phyloP scores from a whole-genome alignment of 2,888 invertebrate species.

The Trichopoda pennipes region DNA sequence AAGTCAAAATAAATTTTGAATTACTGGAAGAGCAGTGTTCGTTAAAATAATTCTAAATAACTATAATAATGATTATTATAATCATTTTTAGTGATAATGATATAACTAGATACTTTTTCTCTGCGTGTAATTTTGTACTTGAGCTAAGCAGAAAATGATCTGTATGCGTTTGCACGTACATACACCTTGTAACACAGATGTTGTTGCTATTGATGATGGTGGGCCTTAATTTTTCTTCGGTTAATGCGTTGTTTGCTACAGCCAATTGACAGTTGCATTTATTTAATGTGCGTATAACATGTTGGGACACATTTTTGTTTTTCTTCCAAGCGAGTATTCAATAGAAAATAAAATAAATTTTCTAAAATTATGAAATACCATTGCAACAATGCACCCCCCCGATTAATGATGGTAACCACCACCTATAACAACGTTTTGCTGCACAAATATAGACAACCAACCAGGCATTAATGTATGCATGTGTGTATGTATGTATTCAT shows the following conservation, averaged over 20 bases:
- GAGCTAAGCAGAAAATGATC: neutral
- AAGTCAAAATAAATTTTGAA: no score
- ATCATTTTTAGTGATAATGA: no score
- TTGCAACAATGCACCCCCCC: conserved; percentile 61
- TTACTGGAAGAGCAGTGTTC: no score
- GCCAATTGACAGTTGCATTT: conserved; percentile 71
- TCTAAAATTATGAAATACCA: conserved; percentile 22
- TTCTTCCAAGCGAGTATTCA: neutral
- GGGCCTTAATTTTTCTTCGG: conserved; percentile 52
- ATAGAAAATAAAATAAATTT: conserved; percentile 41
- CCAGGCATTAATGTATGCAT: neutral
- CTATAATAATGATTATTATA: no score
- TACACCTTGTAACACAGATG: conserved; percentile 52
- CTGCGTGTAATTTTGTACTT: neutral
- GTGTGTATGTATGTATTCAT: conserved; percentile 6
- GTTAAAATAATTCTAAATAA: no score
- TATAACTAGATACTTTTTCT: no score
- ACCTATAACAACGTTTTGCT: conserved; percentile 30
- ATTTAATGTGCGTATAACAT: conserved; percentile 68
- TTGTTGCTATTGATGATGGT: conserved; percentile 37
- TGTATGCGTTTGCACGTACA: neutral
- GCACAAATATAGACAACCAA: conserved; percentile 13
- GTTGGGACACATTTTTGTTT: conserved; percentile 65
- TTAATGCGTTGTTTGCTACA: conserved; percentile 77
- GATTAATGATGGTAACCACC: conserved; percentile 56